Evolutionary conservation across 2,888 invertebrate species (phyloP), one percentile per base, ranked within the genome.

Genomic region (Plebejus melissa): DNA sequence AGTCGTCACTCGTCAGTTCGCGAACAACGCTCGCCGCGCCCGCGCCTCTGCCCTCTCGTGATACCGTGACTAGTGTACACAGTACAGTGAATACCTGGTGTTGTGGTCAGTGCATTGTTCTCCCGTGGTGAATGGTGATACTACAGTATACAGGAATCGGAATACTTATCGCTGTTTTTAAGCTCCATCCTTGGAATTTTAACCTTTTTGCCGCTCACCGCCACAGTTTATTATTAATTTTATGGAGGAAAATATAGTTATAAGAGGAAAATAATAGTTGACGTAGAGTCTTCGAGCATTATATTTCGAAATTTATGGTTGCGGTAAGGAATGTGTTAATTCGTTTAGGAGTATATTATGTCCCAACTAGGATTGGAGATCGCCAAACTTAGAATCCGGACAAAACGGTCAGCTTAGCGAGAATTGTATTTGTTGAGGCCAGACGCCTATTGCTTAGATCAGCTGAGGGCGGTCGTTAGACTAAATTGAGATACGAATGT

Each of bases 1-100:
- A 65, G 9, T 41, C 41, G 41, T 38, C n/a, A 16, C 28, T 65
- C 65, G 65, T 65, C 65, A 65, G 65, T 65, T 36, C 36, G 65
- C 65, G 32, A 65, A 65, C 65, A 65, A 65, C 65, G 32, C 65
- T 65, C 65, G 65, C 13, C 32, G 65, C 32, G 65, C 32, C 65
- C 65, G 65, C 65, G 65, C 65, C 65, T 65, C 22, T 22, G 22
- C 22, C 22, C 22, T 22, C 32, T 22, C 16, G 65, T 2, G 36
- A 65, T 22, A 36, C 65, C 32, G 65, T 16, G 22, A 9, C 22
- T 32, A 16, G 13, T 65, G 32, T 65, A 65, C 22, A 54, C 32
- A 32, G 13, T 36, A 32, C 65, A 7, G 28, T 32, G 28, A 6
- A 36, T 36, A 36, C 32, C 32, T 16, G 32, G 32, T 65, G 65